Evolutionary conservation across 1,140 invertebrate genomes (phyloP).

Genomic region (Bilobella aurantiaca): DNA sequence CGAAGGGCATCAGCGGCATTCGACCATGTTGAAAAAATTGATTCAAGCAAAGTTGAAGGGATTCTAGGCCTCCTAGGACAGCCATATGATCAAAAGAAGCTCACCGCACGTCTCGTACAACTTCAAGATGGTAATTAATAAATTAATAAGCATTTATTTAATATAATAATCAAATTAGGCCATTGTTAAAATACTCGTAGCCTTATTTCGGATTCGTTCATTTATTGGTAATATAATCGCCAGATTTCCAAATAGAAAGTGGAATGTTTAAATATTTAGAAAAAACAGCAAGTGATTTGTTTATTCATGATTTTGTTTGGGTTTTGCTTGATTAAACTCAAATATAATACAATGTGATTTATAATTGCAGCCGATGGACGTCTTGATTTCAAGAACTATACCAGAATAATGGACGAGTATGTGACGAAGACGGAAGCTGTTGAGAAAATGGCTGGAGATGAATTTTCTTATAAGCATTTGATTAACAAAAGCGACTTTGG

Average conservation of each 20-base stretch:
- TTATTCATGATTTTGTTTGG: too few species aligned
- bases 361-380: neutral
- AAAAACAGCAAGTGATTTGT: too few species aligned
- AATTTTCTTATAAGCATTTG: constrained; percentile 12
- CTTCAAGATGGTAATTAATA: neutral
- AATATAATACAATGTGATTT: neutral
- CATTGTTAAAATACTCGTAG: too few species aligned
- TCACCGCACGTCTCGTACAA: neutral
- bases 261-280: too few species aligned
- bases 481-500: neutral
- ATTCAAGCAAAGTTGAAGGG: neutral
- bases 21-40: neutral
- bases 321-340: too few species aligned
- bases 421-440: neutral
- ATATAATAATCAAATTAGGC: neutral
- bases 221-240: too few species aligned
- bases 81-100: constrained; percentile 5
- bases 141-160: neutral
- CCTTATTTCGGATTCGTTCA: too few species aligned
- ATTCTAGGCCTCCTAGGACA: constrained; percentile 9
- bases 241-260: too few species aligned
- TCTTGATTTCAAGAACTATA: neutral
- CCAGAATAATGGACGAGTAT: constrained; percentile 4
- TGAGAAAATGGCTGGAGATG: constrained; percentile 13
- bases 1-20: neutral